Base-by-base conservation (phyloP, 2,113 vertebrate genomes). In the Heterochromis multidens region DNA sequence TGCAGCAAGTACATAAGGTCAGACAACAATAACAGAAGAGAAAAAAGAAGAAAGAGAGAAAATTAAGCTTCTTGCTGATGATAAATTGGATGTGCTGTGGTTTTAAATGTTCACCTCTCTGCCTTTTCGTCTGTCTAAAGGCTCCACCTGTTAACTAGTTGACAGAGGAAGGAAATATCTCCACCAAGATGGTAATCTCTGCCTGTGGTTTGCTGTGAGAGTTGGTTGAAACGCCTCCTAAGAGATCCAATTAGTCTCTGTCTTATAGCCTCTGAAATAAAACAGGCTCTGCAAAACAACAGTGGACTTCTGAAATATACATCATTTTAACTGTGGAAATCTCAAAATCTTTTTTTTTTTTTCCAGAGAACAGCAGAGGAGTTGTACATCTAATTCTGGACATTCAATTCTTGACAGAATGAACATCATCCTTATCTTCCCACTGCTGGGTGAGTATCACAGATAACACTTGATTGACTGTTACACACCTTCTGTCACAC, bases 161-260 rank as follows among this genome's bases (percentile, higher is more conserved):
- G 49, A 46, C 49, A 84, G 89, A 91, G 93, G 91, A 94, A 93
- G 92, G 93, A 95, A 95, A 91, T 17, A 92, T 81, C 93, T 90
- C 89, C 91, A 92, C 91, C 92, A 89, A 94, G 92, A 94, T 95
- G 80, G 76, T 33, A 87, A 93, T 94, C 94, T 90, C 82, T 86
- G 57, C 76, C 46, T 80, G 43, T 35, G 37, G 59, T 86, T 63
- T 77, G 17, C 67, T 83, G 52, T 60, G 72, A 72, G 46, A 84
- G 77, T 49, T 59, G 56, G 43, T 16, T 1, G 5, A 80, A 85
- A 59, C 59, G 58, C 87, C 82, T 83, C 87, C 54, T 27, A 21
- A 62, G 82, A 74, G 33, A 80, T 21, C 23, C 37, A 21, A 52
- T 43, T 5, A 60, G n/a, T 81, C 31, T 60, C n/a, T 74, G 12